phyloP scores from a whole-genome alignment of 1,140 invertebrate species.

The Nautilus pompilius region DNA sequence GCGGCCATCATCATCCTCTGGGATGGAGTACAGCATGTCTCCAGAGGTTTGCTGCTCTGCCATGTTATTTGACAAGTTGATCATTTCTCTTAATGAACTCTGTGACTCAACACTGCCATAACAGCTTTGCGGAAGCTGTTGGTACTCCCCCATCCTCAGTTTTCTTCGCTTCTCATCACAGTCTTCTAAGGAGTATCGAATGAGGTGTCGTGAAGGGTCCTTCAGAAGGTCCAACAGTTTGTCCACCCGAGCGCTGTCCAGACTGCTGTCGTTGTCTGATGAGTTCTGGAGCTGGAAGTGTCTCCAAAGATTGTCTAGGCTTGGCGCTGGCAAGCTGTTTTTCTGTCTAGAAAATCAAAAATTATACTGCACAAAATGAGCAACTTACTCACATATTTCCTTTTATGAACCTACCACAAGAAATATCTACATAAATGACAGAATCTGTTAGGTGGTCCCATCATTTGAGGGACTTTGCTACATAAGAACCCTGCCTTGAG shows the following conservation, averaged over 20 bases:
- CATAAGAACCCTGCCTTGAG: too few relatives aligned
- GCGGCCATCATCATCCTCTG: neutral
- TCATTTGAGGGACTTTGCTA: too few relatives aligned
- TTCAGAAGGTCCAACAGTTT: conserved; percentile 29
- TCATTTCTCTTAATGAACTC: neutral
- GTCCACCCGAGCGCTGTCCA: conserved; percentile 31
- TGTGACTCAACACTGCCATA: neutral
- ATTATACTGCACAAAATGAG: too few relatives aligned
- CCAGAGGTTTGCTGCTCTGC: too few relatives aligned
- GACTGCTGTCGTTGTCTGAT: conserved; percentile 25
- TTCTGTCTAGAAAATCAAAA: too few relatives aligned
- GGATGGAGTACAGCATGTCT: neutral
- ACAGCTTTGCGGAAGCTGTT: neutral
- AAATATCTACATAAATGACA: too few relatives aligned
- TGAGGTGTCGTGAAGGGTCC: conserved; percentile 1
- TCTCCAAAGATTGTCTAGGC: conserved; percentile 42
- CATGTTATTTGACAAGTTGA: conserved; percentile 21
- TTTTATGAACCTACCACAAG: too few relatives aligned
- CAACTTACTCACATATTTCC: too few relatives aligned
- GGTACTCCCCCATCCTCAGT: neutral
- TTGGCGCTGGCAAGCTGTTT: too few relatives aligned
- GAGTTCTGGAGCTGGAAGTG: conserved; percentile 36
- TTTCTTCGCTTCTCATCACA: neutral
- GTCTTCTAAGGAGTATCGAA: neutral
- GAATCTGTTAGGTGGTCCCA: too few relatives aligned